Evolutionary conservation across 2,888 invertebrate species (phyloP).

Genomic region (Pocota personata): DNA sequence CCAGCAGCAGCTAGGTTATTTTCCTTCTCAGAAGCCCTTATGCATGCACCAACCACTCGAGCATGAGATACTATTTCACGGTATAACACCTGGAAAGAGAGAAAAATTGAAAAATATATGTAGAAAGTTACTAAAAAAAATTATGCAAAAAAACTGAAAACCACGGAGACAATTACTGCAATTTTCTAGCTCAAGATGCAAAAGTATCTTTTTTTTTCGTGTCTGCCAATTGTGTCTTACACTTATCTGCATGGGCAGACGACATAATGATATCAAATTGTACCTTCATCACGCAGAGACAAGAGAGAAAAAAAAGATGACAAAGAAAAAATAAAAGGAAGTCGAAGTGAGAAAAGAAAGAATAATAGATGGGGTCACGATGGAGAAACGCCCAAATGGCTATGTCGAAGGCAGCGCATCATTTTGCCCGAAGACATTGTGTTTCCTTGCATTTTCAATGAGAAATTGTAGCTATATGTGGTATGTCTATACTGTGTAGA

Average conservation of each 20-base stretch:
- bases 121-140: conserved; percentile 54
- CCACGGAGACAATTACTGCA: conserved; percentile 67
- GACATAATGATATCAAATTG: conserved; percentile 64
- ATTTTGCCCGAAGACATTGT: not conserved
- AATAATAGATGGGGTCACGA: conserved; percentile 37
- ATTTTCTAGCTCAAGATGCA: conserved; percentile 59
- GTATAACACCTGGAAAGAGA: conserved; percentile 91
- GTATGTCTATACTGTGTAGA: not conserved
- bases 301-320: conserved; percentile 4
- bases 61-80: conserved; percentile 96
- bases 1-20: conserved; percentile 75
- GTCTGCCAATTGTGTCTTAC: conserved; percentile 43
- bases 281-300: conserved; percentile 18
- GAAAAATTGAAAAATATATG: conserved; percentile 46
- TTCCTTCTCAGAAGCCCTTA: conserved; percentile 87
- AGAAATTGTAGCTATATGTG: not conserved
- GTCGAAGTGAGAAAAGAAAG: not conserved
- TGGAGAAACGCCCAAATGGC: conserved; percentile 51
- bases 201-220: conserved; percentile 9
- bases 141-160: conserved; percentile 18
- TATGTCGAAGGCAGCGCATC: conserved; percentile 46
- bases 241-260: conserved; percentile 70
- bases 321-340: not conserved
- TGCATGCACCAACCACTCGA: conserved; percentile 91
- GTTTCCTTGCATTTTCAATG: conserved; percentile 7